Evolutionary conservation across 2,797 vertebrate species (phyloP).

Genomic region (Aratinga solstitialis): DNA sequence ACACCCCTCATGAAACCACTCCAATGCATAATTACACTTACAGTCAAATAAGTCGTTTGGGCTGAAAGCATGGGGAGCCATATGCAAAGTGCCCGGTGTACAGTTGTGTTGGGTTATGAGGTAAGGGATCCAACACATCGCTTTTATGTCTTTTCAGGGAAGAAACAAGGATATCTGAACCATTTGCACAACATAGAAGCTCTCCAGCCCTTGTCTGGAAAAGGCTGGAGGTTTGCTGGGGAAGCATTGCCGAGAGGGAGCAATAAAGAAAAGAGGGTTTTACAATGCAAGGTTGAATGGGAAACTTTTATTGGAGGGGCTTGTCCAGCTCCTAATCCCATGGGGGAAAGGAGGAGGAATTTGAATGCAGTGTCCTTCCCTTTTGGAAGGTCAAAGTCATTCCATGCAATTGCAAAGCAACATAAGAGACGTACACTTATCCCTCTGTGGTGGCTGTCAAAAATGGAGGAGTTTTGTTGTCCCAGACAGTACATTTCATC

Average conservation of each 20-base stretch:
- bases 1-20: slow-evolving; percentile 10
- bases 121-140: not conserved
- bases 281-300: not conserved
- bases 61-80: not conserved
- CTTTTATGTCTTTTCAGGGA: slow-evolving; percentile 14
- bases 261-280: slow-evolving; percentile 29
- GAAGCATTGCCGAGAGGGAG: not conserved
- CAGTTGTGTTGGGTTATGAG: not conserved
- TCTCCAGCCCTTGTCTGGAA: not conserved
- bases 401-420: slow-evolving; percentile 13
- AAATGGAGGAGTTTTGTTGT: not conserved
- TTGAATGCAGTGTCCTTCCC: not conserved
- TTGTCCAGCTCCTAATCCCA: not conserved
- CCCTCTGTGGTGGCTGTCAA: not conserved
- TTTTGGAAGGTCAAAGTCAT: slow-evolving; percentile 47
- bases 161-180: not conserved
- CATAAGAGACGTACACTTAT: not conserved
- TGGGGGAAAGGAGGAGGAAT: not conserved
- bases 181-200: not conserved
- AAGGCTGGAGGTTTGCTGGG: not conserved
- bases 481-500: slow-evolving; percentile 46
- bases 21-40: slow-evolving; percentile 33
- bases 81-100: not conserved
- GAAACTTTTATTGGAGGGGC: slow-evolving; percentile 11
- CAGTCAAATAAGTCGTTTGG: not conserved